Conservation (phyloP, 2,797 vertebrate genomes). For the Sebastes iracundus region DNA sequence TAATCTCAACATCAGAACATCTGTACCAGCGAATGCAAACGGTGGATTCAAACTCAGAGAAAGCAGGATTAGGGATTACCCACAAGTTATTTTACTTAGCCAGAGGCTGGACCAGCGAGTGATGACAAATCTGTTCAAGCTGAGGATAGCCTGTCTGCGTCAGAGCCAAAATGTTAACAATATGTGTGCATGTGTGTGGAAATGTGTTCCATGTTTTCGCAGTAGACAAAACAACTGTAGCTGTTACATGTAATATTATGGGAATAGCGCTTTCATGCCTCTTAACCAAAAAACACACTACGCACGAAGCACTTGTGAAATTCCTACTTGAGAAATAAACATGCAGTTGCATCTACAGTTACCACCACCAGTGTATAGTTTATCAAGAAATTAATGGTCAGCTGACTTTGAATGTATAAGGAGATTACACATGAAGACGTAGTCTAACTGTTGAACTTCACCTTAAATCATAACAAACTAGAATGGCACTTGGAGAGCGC, state of each 20-base stretch:
- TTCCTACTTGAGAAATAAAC: not conserved
- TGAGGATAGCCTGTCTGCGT: conserved; percentile 53
- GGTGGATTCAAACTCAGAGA: conserved; percentile 33
- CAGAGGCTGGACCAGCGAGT: conserved; percentile 29
- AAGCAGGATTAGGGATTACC: conserved; percentile 53
- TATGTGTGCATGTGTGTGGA: conserved; percentile 10
- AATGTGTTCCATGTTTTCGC: conserved; percentile 37
- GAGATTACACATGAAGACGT: not conserved
- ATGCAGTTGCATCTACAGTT: not conserved
- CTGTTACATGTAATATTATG: conserved; percentile 36
- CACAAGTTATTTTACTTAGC: conserved; percentile 52
- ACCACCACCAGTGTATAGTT: not conserved
- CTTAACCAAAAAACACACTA: not conserved
- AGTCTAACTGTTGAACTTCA: not conserved
- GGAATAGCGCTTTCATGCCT: not conserved
- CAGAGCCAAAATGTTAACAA: conserved; percentile 47
- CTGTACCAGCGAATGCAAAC: conserved; percentile 26
- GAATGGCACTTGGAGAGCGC: no score
- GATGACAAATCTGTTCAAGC: conserved; percentile 66
- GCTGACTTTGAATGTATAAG: not conserved
- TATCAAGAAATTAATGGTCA: not conserved
- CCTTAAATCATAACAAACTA: not conserved
- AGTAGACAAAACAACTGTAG: conserved; percentile 51
- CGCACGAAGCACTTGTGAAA: not conserved
- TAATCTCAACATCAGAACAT: not conserved